These are phyloP conservation scores for Halcyon badia DNA, from an alignment of 2,797 vertebrate genomes.

Conservation along the genomic window DNA sequence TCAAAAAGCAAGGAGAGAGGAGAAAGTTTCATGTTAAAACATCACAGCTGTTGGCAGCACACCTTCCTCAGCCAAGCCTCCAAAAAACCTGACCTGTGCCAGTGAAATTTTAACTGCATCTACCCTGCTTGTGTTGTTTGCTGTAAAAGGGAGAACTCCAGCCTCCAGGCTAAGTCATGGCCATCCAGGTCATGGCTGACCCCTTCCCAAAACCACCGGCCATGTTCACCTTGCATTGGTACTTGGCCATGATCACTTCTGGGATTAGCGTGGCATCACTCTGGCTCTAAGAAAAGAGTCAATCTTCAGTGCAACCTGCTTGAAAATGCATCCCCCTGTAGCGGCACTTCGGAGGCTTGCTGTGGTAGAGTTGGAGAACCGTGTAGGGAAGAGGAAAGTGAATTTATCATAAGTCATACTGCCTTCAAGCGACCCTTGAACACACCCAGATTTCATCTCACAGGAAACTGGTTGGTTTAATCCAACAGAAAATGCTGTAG, in stretches of 20 bases:
- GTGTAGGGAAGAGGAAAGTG: not conserved
- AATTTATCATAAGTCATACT: not conserved
- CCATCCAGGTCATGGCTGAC: not conserved
- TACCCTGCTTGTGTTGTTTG: not conserved
- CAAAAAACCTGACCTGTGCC: not conserved
- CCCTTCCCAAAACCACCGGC: not conserved
- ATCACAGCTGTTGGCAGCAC: not conserved
- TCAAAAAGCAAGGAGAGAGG: not conserved
- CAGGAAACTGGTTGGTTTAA: not conserved
- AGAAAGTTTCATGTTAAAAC: not conserved
- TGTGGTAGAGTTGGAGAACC: not conserved
- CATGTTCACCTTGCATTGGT: not conserved
- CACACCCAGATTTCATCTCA: not conserved
- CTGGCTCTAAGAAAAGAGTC: not conserved
- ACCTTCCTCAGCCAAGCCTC: not conserved
- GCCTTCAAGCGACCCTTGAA: not conserved
- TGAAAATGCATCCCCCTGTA: rapidly evolving
- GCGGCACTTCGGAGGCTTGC: not conserved
- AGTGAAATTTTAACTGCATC: not conserved
- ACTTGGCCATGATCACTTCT: not conserved
- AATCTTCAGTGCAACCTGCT: not conserved
- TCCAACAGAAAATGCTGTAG: not conserved
- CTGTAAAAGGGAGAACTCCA: not conserved
- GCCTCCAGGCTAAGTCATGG: not conserved
- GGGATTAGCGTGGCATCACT: not conserved